Evolutionary conservation across 37 sponge, comb jelly and placozoan genomes (phyloP).

Genomic region (Geodia barretti): DNA sequence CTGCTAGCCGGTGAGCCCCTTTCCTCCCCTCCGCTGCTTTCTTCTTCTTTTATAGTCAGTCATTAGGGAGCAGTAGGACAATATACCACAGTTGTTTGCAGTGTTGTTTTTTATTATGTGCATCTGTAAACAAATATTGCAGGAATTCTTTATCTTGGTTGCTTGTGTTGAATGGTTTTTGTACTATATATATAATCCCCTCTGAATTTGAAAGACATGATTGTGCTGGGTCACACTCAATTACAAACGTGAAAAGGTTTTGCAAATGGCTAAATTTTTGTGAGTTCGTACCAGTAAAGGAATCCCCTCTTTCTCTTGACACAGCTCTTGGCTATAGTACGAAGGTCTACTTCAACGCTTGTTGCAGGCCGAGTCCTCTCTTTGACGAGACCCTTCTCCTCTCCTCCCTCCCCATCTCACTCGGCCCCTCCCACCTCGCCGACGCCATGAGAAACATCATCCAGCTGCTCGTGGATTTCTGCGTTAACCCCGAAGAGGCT

Average conservation of each 20-base stretch:
- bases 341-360: constrained; percentile 80
- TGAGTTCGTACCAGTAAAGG: too few relatives aligned
- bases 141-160: too few relatives aligned
- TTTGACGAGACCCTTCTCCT: constrained; percentile 42
- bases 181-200: too few relatives aligned
- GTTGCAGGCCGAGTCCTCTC: constrained; percentile 72
- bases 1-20: constrained; percentile 66
- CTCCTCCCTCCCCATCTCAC: constrained; percentile 47
- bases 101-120: neutral
- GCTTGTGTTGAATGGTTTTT: too few relatives aligned
- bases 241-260: too few relatives aligned
- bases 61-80: too few relatives aligned
- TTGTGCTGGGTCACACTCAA: neutral
- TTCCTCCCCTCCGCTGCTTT: too few relatives aligned
- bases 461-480: constrained; percentile 57
- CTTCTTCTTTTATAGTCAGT: too few relatives aligned
- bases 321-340: constrained; percentile 80
- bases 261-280: too few relatives aligned
- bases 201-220: too few relatives aligned
- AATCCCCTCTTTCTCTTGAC: neutral
- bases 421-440: constrained; percentile 47
- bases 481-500: constrained; percentile 39
- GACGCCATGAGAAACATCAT: constrained; percentile 53
- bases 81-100: neutral
- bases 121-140: too few relatives aligned